Percentiles rank a stretch among this genome's conserved stretches.
phyloP scores from a whole-genome alignment of 2,888 invertebrate species.

The Drosophila neoperkinsi region DNA sequence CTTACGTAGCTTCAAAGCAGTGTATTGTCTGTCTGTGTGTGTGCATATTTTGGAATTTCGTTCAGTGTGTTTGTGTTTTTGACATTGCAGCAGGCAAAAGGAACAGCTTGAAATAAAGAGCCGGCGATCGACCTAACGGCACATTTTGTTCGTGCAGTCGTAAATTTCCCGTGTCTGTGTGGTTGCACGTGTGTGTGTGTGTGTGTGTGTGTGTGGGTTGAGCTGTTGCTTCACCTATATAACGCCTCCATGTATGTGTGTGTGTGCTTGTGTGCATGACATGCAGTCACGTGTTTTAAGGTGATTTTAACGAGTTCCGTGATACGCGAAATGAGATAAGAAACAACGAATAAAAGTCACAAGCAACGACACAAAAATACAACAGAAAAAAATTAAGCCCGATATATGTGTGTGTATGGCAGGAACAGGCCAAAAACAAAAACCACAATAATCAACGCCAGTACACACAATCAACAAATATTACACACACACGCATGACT shows the following conservation, averaged over 20 bases:
- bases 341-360: conserved; percentile 46
- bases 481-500: conserved; percentile 10
- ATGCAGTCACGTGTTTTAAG: conserved; percentile 79
- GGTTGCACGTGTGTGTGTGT: conserved; percentile 14
- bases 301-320: conserved; percentile 81
- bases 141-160: conserved; percentile 52
- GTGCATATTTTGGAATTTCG: conserved; percentile 36
- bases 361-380: conserved; percentile 32
- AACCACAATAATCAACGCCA: conserved; percentile 12
- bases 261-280: conserved; percentile 45
- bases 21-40: conserved; percentile 29
- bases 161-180: conserved; percentile 28
- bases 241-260: conserved; percentile 6
- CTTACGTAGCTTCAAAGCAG: conserved; percentile 14
- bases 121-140: conserved; percentile 46
- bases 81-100: conserved; percentile 40
- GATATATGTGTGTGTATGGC: background rate
- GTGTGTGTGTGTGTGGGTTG: conserved; percentile 27
- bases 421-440: conserved; percentile 10
- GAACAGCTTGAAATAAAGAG: conserved; percentile 25
- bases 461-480: conserved; percentile 6
- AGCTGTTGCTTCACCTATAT: conserved; percentile 47
- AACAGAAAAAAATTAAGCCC: conserved; percentile 4
- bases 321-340: conserved; percentile 78
- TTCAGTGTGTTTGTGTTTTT: conserved; percentile 50